Evolutionary conservation across 2,797 vertebrate species (phyloP).

Genomic region (Sebastes wilsoni): DNA sequence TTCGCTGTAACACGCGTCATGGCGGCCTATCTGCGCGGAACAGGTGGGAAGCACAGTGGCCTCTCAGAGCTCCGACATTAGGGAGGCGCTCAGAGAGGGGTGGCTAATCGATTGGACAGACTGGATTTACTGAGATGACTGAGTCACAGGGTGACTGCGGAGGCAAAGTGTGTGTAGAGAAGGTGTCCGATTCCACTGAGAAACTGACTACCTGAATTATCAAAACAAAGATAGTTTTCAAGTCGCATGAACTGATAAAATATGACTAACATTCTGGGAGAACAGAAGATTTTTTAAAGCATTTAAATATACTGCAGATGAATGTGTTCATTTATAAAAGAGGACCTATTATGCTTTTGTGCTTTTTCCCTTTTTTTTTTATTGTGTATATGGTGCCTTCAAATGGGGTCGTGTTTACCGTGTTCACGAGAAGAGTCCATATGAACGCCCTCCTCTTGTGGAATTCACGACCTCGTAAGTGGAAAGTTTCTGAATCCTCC

Average conservation of each 20-base stretch:
- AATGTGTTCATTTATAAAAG: neutral
- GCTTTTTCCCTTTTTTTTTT: too few species aligned
- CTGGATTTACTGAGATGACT: slow-evolving; percentile 62
- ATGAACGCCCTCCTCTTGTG: too few species aligned
- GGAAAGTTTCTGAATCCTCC: too few species aligned
- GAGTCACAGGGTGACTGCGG: slow-evolving; percentile 44
- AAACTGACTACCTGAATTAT: slow-evolving; percentile 9
- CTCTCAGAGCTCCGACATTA: slow-evolving; percentile 50
- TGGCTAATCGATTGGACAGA: slow-evolving; percentile 72
- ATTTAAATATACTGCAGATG: neutral
- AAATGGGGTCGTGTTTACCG: too few species aligned
- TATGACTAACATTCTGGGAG: neutral
- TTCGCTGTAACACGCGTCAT: slow-evolving; percentile 22
- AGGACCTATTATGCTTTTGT: too few species aligned
- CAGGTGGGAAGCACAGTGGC: slow-evolving; percentile 67
- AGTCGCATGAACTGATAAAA: neutral
- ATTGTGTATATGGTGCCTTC: too few species aligned
- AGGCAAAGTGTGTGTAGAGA: slow-evolving; percentile 17
- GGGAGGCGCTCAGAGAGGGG: slow-evolving; percentile 44
- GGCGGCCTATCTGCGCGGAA: slow-evolving; percentile 52
- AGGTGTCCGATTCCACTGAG: slow-evolving; percentile 22
- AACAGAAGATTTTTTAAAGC: neutral
- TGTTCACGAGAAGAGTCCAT: too few species aligned
- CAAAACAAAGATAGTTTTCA: neutral
- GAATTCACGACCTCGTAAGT: too few species aligned